Conservation (phyloP, 2,797 vertebrate species). For the Sphenodon punctatus region DNA sequence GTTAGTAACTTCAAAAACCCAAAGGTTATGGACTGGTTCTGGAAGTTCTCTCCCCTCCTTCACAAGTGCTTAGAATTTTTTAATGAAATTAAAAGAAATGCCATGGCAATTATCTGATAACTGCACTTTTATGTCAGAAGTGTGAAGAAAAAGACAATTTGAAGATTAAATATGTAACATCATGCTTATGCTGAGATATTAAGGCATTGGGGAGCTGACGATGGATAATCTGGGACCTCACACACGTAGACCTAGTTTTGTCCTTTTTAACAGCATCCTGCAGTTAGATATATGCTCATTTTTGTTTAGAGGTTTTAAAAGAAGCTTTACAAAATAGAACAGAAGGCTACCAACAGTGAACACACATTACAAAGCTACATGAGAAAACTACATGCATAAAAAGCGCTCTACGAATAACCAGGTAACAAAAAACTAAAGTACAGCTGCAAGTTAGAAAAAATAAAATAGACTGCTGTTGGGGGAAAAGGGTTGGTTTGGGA, state of each 20-base stretch:
- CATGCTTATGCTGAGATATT: no score
- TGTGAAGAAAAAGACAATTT: neutral
- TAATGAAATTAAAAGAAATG: neutral
- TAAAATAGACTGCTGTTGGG: constrained; percentile 20
- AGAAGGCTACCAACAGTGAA: constrained; percentile 7
- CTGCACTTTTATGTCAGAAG: neutral
- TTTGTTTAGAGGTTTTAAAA: constrained; percentile 76
- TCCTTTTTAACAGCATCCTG: neutral
- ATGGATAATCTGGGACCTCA: neutral
- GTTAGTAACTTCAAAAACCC: neutral
- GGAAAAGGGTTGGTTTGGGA: constrained; percentile 25
- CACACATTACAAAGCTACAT: neutral
- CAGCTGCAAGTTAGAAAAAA: constrained; percentile 54
- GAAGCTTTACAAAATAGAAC: constrained; percentile 20
- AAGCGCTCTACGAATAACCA: constrained; percentile 47
- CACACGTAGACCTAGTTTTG: neutral
- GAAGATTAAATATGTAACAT: neutral
- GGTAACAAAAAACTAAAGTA: constrained; percentile 40
- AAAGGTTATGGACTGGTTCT: neutral
- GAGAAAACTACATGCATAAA: constrained; percentile 59
- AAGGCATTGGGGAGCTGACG: no score
- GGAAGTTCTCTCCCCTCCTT: neutral
- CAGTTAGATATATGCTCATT: constrained; percentile 49
- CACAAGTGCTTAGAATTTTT: neutral
- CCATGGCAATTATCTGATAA: neutral